Base-by-base conservation (phyloP, 2,888 invertebrate species). In the Troides oblongomaculatus region DNA sequence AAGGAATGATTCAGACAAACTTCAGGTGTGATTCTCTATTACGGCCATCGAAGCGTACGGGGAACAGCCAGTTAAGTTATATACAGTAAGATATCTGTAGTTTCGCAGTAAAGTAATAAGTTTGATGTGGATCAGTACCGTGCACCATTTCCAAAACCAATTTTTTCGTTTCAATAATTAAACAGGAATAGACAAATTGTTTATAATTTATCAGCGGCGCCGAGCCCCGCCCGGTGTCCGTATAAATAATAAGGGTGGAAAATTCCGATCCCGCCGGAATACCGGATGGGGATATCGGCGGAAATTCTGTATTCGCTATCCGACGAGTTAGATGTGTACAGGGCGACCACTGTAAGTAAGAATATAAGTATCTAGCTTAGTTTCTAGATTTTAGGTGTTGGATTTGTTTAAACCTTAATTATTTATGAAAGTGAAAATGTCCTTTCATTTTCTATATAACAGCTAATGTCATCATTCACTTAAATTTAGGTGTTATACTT, bases 281-380 rank as follows among this genome's bases (percentile, higher is more conserved):
- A 77, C 76, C 68, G 74, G 78, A 78, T 77, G 68, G 75, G 39
- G 77, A 77, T 77, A 76, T 74, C 74, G 74, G 72, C 75, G 74
- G 76, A 70, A 80, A 80, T 82, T 78, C 77, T 74, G 80, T 76
- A 79, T 76, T 77, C 72, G 76, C 71, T 62, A 73, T 71, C 71
- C 63, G 72, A 74, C 74, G 74, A 76, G 74, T 76, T 75, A 71
- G 74, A 71, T 70, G 72, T 70, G 76, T 71, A 72, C 72, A 72
- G 66, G 5, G 53, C 64, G 60, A 71, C 71, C 5, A 25, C 43
- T 6, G 17, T 62, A 21, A 74, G 62, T 70, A 21, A 8, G 66
- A 25, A 71, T 66, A 56, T 66, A 0, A 39, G 1, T 39, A 39
- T 39, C 39, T 39, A 10, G 10, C 39, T 10, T 7, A 36, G 7